Evolutionary conservation across 2,113 vertebrate genomes (phyloP), one percentile per base, ranked within the genome.

Genomic region (Dipodomys spectabilis): DNA sequence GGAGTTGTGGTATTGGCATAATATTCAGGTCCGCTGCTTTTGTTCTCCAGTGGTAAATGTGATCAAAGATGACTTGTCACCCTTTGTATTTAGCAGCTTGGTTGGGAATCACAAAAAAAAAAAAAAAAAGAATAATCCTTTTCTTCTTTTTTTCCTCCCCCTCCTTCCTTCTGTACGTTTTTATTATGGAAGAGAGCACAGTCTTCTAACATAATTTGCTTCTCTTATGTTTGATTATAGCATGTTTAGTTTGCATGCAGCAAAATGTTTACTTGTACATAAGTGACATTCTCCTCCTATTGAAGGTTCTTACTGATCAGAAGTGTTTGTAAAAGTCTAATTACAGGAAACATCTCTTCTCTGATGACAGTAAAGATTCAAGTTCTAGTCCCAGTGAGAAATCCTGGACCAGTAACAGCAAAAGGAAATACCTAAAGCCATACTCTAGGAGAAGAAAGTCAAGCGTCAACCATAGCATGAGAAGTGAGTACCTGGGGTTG

Each of bases 331-430:
- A 78, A 60, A 95, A 95, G 95, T 53, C 49, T 67, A 57, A 27
- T 74, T 86, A 92, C 53, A 98, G 97, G 93, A 97, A 94, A 19
- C 97, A 98, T 39, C 96, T 98, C 22, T 98, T 98, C 93, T 98
- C 97, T 2, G 98, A 98, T 80, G 98, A 97, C 19, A 93, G 94
- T 77, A 39, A 84, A 68, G 97, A 96, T 32, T 96, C 97, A 60
- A 98, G 98, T 74, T 39, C 57, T 7, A 39, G 44, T 75, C 28
- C 79, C 64, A 98, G 98, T 88, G 98, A 97, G 18, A 97, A 7
- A 12, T 98, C 98, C 74, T 98, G 98, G 98, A 89, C 95, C 49
- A 35, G 92, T 35, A 82, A 82, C 87, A 95, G 90, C 39, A 92
- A 93, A 72, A 93, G 88, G 91, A 79, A 91, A 15, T 18, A 0